Percentiles rank a stretch among this genome's conserved stretches.
Conservation (phyloP, 2,113 vertebrate species). For the Rhea americana region DNA sequence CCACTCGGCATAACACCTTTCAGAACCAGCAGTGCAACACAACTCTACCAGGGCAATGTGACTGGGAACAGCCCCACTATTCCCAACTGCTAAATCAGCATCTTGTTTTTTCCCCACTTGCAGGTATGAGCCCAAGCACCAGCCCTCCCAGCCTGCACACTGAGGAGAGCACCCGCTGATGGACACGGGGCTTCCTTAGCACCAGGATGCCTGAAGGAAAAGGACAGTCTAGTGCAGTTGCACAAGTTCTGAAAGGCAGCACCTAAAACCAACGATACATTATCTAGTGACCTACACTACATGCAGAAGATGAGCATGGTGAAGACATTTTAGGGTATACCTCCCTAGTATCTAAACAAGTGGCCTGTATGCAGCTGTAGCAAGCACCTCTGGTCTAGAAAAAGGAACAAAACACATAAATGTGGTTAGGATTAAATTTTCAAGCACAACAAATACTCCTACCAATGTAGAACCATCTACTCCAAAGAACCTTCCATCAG, state of each 20-base stretch:
- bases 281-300: not conserved
- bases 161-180: accelerated
- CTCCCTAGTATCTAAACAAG: not conserved
- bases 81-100: not conserved
- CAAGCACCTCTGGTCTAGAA: not conserved
- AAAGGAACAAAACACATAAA: not conserved
- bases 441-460: not conserved
- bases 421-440: not conserved
- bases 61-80: not conserved
- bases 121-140: not conserved
- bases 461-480: not conserved
- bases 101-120: not conserved
- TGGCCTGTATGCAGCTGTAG: not conserved
- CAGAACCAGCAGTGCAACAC: not conserved
- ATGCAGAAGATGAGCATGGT: not conserved
- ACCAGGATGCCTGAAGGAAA: not conserved
- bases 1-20: not conserved
- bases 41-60: not conserved
- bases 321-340: not conserved
- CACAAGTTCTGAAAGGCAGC: not conserved
- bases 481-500: not conserved
- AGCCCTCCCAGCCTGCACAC: not conserved
- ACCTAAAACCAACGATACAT: not conserved
- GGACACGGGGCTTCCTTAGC: not conserved
- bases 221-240: not conserved